Evolutionary conservation across 2,797 vertebrate genomes (phyloP).

Genomic region (Anisognathus igniventris): DNA sequence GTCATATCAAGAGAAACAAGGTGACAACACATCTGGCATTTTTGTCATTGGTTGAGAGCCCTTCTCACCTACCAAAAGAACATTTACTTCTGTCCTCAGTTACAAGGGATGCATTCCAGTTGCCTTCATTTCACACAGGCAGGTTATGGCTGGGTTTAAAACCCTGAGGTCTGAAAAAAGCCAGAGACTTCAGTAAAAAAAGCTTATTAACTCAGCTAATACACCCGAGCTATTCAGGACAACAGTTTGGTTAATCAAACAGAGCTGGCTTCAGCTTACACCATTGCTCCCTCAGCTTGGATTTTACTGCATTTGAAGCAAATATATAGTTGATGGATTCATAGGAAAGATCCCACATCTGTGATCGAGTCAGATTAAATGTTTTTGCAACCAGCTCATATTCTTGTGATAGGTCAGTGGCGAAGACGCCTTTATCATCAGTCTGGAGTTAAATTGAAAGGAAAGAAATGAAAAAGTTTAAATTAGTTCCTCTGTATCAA

Average conservation of each 20-base stretch:
- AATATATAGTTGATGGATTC: constrained; percentile 87
- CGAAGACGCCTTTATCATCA: constrained; percentile 95
- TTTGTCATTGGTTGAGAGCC: neutral
- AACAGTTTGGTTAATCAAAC: neutral
- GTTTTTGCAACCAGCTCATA: constrained; percentile 89
- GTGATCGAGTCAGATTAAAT: constrained; percentile 82
- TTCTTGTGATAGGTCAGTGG: constrained; percentile 89
- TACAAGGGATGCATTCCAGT: neutral
- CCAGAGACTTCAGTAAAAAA: neutral
- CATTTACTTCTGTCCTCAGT: neutral
- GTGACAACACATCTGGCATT: neutral
- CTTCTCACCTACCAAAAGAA: neutral
- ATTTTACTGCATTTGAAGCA: constrained; percentile 79
- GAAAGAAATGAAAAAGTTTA: neutral
- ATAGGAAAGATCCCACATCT: constrained; percentile 88
- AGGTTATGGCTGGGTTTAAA: neutral
- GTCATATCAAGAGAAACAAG: fast-evolving
- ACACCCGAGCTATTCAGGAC: neutral
- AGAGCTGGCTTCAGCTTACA: constrained; percentile 73
- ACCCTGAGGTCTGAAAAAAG: neutral
- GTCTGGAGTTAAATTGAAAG: constrained; percentile 77
- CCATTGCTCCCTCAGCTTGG: constrained; percentile 85
- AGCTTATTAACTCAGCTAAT: neutral
- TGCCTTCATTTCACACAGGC: neutral
- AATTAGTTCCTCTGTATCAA: neutral